phyloP scores from a whole-genome alignment of 1,140 invertebrate genomes.

The Bicyclus anynana region DNA sequence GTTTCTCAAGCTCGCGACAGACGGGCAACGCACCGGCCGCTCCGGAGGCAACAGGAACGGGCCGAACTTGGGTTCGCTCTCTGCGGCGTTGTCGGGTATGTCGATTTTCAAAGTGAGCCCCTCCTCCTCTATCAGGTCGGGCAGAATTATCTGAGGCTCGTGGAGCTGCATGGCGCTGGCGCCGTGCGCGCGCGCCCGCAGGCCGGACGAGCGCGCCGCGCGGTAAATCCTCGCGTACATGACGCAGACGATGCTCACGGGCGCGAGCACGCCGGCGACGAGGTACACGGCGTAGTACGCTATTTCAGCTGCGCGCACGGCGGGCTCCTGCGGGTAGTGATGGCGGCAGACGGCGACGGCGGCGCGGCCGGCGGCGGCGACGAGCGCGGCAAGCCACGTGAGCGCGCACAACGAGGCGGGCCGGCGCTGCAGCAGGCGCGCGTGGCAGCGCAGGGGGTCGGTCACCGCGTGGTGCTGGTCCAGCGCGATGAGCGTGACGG shows the following conservation, averaged over 20 bases:
- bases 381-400: constrained; percentile 81
- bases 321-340: constrained; percentile 41
- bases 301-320: constrained; percentile 47
- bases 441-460: constrained; percentile 90
- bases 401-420: constrained; percentile 83
- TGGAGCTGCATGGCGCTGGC: constrained; percentile 64
- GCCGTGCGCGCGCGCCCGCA: constrained; percentile 58
- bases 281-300: constrained; percentile 63
- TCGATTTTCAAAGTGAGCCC: constrained; percentile 69
- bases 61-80: constrained; percentile 54
- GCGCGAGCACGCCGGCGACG: constrained; percentile 49
- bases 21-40: constrained; percentile 59
- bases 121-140: constrained; percentile 63
- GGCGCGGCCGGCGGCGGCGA: constrained; percentile 73
- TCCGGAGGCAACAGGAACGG: constrained; percentile 66
- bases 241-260: constrained; percentile 58
- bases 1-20: constrained; percentile 61
- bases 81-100: constrained; percentile 39
- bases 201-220: constrained; percentile 63
- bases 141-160: constrained; percentile 53
- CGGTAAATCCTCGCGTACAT: constrained; percentile 45
- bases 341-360: constrained; percentile 46
- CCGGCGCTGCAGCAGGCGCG: constrained; percentile 84
- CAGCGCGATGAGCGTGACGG: constrained; percentile 88
- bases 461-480: constrained; percentile 93